Base-by-base conservation (phyloP, 2,888 invertebrate species). In the Lacanobia wlatinum region DNA sequence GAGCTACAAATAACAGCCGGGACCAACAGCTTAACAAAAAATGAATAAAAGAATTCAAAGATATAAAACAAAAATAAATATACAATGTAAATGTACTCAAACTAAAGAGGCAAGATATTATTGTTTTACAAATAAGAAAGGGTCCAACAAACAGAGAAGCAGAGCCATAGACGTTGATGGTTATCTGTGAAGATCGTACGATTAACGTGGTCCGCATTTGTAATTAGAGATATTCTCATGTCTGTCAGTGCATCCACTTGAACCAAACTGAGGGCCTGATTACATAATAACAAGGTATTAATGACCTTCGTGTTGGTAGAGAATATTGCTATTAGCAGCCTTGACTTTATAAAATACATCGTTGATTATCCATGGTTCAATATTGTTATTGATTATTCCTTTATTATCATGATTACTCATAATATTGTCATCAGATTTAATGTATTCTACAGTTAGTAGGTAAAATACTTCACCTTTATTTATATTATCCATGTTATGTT, bases 151-250 rank as follows among this genome's bases (percentile, higher is more conserved):
- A 70, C 65, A 64, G 38, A 60, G 63, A 76, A 9, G 73, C 61
- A 68, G 28, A 28, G 70, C 56, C 60, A 69, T 70, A 70, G 53
- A 52, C 46, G 65, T 60, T 63, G 79, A 87, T 87, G 70, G 59
- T 82, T 70, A 84, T 85, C 78, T 56, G 34, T 61, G 40, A 82
- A 81, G 84, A 90, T 89, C 76, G 84, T 84, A 77, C 88, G 83
- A 90, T 78, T 75, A 78, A 67, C 66, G 28, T 58, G 56, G 90
- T 87, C 89, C 87, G 87, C 81, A 80, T 87, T 85, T 86, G 87
- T 93, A 92, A 93, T 93, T 92, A 90, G 86, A 84, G 83, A 84
- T 85, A 83, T 92, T 92, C 90, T 87, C 92, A 91, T 89, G 90
- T 90, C 86, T 78, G 71, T 81, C 86, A 82, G 80, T 83, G 78